Evolutionary conservation across 2,113 vertebrate species (phyloP).

Genomic region (Turdus rufiventris): DNA sequence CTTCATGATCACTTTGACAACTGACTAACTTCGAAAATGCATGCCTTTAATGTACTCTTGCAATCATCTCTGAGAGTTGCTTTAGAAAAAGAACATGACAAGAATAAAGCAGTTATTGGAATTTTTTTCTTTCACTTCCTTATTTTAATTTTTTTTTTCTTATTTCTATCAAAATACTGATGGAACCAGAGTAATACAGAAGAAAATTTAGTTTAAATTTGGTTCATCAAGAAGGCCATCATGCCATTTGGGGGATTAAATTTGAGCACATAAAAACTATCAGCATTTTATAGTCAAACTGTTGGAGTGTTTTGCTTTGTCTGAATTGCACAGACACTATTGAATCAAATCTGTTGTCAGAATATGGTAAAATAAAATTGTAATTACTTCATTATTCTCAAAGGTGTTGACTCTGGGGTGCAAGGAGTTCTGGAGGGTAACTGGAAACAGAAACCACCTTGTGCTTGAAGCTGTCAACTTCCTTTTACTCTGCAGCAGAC

Average conservation of each 20-base stretch:
- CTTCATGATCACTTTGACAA: conserved; percentile 42
- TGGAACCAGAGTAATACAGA: background rate
- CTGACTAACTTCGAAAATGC: conserved; percentile 55
- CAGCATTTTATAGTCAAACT: conserved; percentile 30
- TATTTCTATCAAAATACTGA: conserved; percentile 12
- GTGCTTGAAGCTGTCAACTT: conserved; percentile 66
- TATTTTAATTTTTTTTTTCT: background rate
- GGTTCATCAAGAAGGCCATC: conserved; percentile 22
- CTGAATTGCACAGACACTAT: conserved; percentile 43
- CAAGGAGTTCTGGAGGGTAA: conserved; percentile 66
- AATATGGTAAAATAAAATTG: conserved; percentile 65
- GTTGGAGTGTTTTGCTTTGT: conserved; percentile 50
- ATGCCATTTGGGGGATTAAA: conserved; percentile 41
- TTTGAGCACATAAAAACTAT: conserved; percentile 50
- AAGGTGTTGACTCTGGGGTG: conserved; percentile 55
- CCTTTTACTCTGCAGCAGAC: conserved; percentile 58
- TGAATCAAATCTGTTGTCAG: conserved; percentile 66
- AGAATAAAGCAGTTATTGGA: conserved; percentile 20
- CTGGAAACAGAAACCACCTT: conserved; percentile 73
- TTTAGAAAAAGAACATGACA: conserved; percentile 39
- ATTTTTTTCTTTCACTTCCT: background rate
- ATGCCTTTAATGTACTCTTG: conserved; percentile 51
- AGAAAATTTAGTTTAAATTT: conserved; percentile 52
- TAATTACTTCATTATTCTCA: conserved; percentile 73
- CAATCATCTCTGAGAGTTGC: conserved; percentile 25